Evolutionary conservation across 2,888 invertebrate genomes (phyloP).

Genomic region (Junonia oenone): DNA sequence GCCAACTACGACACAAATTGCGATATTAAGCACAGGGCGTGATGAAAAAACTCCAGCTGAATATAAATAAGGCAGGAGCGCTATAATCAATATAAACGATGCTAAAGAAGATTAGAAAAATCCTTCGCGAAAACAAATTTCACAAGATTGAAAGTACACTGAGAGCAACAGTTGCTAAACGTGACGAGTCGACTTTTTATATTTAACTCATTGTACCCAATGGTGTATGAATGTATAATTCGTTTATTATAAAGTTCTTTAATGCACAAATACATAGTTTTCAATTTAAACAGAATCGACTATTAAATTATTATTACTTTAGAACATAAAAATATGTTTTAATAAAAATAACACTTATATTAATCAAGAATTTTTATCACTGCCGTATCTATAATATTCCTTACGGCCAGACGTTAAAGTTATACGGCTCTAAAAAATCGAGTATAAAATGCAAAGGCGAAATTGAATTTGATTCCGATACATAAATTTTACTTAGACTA

Average conservation of each 20-base stretch:
- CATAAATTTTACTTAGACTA: slow-evolving; percentile 78
- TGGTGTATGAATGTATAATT: no score
- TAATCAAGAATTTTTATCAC: slow-evolving; percentile 19
- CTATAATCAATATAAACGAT: slow-evolving; percentile 81
- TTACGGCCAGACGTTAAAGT: slow-evolving; percentile 44
- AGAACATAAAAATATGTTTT: neutral
- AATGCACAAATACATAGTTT: no score
- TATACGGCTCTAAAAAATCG: slow-evolving; percentile 65
- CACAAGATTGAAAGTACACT: slow-evolving; percentile 51
- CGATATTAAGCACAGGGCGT: slow-evolving; percentile 78
- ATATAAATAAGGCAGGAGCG: slow-evolving; percentile 78
- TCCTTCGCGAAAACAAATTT: slow-evolving; percentile 76
- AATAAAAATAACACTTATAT: neutral
- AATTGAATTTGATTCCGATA: slow-evolving; percentile 79
- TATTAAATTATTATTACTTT: no score
- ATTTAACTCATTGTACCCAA: neutral
- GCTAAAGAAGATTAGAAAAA: slow-evolving; percentile 79
- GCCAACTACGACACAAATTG: slow-evolving; percentile 77
- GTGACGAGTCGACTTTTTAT: neutral
- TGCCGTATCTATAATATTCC: slow-evolving; percentile 47
- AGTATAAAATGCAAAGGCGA: slow-evolving; percentile 75
- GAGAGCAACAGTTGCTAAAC: slow-evolving; percentile 24
- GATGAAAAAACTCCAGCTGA: slow-evolving; percentile 80
- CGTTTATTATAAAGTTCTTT: no score
- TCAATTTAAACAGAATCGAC: no score